Conservation (phyloP, 2,797 vertebrate species). For the Silurus lanzhouensis region DNA sequence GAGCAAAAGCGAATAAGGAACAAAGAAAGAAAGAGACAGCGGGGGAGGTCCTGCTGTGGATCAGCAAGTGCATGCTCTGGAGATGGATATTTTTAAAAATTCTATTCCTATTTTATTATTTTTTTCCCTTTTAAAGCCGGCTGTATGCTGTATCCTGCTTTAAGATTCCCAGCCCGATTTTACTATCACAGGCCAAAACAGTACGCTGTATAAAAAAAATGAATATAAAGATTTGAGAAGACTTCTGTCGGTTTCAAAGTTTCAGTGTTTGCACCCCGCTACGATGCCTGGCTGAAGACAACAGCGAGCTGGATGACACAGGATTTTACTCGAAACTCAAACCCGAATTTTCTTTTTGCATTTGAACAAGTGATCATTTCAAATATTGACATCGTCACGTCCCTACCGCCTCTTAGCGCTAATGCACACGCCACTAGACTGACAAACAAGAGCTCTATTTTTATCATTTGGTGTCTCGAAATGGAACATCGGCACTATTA, state of each 20-base stretch:
- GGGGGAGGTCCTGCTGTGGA: constrained; percentile 20
- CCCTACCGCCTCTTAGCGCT: background rate
- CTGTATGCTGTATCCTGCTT: background rate
- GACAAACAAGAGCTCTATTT: background rate
- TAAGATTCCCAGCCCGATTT: background rate
- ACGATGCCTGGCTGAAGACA: background rate
- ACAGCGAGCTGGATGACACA: background rate
- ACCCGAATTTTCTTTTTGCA: background rate
- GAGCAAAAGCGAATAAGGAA: constrained; percentile 12
- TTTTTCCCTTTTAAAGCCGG: background rate
- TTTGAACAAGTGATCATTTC: background rate
- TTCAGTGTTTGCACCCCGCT: background rate
- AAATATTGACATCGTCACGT: background rate
- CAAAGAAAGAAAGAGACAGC: background rate
- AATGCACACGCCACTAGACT: background rate
- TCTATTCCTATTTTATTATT: constrained; percentile 12
- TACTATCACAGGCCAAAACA: background rate
- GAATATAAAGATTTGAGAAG: no score
- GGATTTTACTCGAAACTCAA: background rate
- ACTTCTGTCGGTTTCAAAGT: background rate
- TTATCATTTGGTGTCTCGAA: background rate
- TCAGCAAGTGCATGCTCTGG: background rate
- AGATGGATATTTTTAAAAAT: constrained; percentile 27
- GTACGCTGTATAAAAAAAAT: background rate
- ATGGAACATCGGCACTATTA: background rate